phyloP scores from a whole-genome alignment of 2,113 vertebrate genomes.

The Pseudopodoces humilis region DNA sequence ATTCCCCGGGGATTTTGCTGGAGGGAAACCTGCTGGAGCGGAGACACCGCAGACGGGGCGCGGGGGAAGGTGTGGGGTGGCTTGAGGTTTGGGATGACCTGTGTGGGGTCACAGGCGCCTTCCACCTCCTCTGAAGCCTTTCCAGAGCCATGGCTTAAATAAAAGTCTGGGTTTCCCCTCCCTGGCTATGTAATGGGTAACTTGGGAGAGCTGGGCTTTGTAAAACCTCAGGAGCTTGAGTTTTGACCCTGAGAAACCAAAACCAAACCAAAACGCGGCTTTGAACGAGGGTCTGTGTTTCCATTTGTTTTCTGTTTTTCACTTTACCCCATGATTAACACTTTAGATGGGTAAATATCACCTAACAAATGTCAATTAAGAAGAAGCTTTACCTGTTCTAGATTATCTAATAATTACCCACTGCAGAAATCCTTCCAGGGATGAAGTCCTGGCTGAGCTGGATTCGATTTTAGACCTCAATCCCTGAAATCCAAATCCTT shows the following conservation, averaged over 20 bases:
- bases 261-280: background rate
- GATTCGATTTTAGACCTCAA: background rate
- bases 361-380: background rate
- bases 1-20: slow-evolving; percentile 14
- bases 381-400: background rate
- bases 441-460: background rate
- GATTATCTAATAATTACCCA: background rate
- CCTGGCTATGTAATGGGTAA: background rate
- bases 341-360: background rate
- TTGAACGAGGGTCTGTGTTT: background rate
- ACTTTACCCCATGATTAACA: background rate
- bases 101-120: background rate
- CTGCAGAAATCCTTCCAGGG: background rate
- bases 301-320: background rate
- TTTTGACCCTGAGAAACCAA: slow-evolving; percentile 7
- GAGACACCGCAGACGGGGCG: background rate
- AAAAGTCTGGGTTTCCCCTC: background rate
- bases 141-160: background rate
- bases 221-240: background rate
- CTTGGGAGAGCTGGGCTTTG: background rate
- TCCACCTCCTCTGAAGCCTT: background rate
- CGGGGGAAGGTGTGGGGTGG: background rate
- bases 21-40: slow-evolving; percentile 18
- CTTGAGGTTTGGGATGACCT: background rate
- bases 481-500: background rate